Evolutionary conservation across 2,113 vertebrate species (phyloP).

Genomic region (Parus major): DNA sequence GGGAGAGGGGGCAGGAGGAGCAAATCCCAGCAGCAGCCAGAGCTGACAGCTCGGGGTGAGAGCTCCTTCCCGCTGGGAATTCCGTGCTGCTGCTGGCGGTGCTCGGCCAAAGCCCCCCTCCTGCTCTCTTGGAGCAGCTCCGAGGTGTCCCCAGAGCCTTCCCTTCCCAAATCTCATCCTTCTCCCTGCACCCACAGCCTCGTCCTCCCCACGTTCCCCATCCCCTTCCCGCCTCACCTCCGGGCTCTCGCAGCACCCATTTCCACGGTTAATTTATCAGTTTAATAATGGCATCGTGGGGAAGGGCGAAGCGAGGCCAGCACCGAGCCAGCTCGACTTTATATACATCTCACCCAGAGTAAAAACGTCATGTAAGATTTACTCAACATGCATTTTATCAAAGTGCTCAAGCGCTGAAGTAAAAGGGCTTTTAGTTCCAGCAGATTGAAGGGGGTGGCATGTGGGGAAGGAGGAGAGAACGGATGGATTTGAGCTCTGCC

Average conservation of each 20-base stretch:
- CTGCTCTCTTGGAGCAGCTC: background rate
- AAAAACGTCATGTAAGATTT: slow-evolving; percentile 43
- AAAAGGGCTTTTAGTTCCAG: slow-evolving; percentile 56
- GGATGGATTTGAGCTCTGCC: slow-evolving; percentile 43
- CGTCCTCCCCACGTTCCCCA: fast-evolving
- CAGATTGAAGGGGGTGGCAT: slow-evolving; percentile 44
- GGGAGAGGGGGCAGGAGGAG: fast-evolving
- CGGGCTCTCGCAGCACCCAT: fast-evolving
- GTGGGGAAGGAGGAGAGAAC: slow-evolving; percentile 25
- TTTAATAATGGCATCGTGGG: background rate
- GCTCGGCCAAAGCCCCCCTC: too few relatives aligned
- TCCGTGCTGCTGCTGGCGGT: fast-evolving
- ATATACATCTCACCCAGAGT: background rate
- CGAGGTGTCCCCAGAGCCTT: fast-evolving
- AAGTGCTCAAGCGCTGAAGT: slow-evolving; percentile 14
- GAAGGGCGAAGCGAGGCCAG: background rate
- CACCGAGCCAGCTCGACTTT: background rate
- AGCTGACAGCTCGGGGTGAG: background rate
- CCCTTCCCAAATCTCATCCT: background rate
- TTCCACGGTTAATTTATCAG: background rate
- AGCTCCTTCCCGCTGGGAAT: background rate
- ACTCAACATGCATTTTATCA: background rate
- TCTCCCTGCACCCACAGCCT: background rate
- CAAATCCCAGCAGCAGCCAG: background rate
- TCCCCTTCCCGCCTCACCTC: background rate